phyloP scores from a whole-genome alignment of 1,140 invertebrate species.

The Tachypleus tridentatus region DNA sequence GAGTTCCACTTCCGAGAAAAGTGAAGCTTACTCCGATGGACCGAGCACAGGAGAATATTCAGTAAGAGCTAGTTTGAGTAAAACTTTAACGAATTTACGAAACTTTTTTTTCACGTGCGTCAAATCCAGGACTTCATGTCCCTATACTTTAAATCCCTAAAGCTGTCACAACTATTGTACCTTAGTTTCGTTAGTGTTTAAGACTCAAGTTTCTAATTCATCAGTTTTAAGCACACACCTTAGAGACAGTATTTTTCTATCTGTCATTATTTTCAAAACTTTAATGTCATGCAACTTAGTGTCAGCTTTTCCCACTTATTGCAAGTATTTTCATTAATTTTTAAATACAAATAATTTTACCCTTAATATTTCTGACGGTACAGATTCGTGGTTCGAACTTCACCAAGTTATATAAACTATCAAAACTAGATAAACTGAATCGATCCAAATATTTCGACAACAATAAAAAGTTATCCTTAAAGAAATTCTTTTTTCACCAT shows the following conservation, averaged over 20 bases:
- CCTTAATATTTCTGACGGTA: no score
- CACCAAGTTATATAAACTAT: no score
- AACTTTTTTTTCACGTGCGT: neutral
- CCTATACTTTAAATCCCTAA: neutral
- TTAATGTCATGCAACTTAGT: no score
- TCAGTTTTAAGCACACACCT: no score
- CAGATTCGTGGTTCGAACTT: no score
- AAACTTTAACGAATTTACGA: neutral
- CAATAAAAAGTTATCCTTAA: neutral
- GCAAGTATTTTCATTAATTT: no score
- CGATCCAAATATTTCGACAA: neutral
- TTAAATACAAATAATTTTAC: no score
- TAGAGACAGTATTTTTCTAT: no score
- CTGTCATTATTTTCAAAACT: no score
- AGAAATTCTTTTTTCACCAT: neutral
- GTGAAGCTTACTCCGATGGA: constrained; percentile 65
- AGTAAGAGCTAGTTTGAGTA: constrained; percentile 41
- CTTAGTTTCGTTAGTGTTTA: no score
- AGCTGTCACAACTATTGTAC: neutral
- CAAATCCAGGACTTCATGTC: neutral
- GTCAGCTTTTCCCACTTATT: no score
- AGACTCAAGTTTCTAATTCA: no score
- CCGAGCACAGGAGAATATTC: constrained; percentile 63
- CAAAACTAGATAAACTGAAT: neutral
- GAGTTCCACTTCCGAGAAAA: constrained; percentile 85